Base-by-base conservation (phyloP, 2,888 invertebrate genomes). In the Cataglyphis rosenhaueri region DNA sequence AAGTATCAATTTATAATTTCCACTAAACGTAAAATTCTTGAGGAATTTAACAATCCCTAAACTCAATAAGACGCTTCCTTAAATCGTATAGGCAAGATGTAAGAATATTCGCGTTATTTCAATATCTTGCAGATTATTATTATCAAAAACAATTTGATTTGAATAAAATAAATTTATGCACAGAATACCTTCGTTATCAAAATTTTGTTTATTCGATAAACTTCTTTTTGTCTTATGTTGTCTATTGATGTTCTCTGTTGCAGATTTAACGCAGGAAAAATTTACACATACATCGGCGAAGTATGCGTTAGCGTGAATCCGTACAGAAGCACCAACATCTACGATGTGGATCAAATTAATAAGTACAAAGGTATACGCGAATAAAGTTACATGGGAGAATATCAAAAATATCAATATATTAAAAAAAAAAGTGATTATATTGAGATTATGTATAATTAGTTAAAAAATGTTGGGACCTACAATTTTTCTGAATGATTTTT, bases 201-300 rank as follows among this genome's bases (percentile, higher is more conserved):
- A 29, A 6, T 73, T 59, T 73, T 59, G 0, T 18, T 38, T 29
- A 29, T 29, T 65, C 6, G 12, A 21, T 62, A 62, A 32, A 32
- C 9, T 4, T 66, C 3, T 71, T 10, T 57, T 18, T 62, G 2
- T 1, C 10, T 52, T 70, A 48, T 75, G 0, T 25, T 25, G 6
- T 35, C 6, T 10, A 8, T 21, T 25, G 9, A 44, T 29, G 29
- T 95, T 85, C 88, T 94, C 94, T 93, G 90, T 95, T 95, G n/a
- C 96, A 99, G 98, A 94, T 98, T 97, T 94, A 97, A 97, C 95
- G 96, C 97, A 94, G 98, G 98, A 91, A 97, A 97, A 94, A 98
- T 99, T 94, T 99, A 99, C 96, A 99, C 99, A 9, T 99, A 99
- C 95, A 99, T 99, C 91, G 99, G 99, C 61, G 99, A 99, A 95